Evolutionary conservation across 1,140 invertebrate genomes (phyloP), one percentile per base, ranked within the genome.

Genomic region (Drosophila murphyi): DNA sequence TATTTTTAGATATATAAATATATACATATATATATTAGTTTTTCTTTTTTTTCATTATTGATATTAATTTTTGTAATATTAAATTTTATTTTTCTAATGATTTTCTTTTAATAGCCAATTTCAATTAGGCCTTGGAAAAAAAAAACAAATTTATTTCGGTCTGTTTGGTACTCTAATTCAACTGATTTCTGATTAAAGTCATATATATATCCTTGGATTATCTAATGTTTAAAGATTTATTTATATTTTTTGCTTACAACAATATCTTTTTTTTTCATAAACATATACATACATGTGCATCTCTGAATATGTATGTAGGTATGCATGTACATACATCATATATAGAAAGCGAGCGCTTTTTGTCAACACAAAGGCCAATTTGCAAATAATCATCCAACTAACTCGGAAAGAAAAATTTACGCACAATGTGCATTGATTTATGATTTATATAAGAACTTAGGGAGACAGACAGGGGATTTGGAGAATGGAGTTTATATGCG

Each of bases 291-390:
- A 60, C 35, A 57, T 65, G 59, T 63, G 52, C 51, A 48, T 65
- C 28, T 55, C 29, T 70, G 50, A 20, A 73, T 45, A 59, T 72
- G n/a, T 65, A 50, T 37, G 29, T 57, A 41, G 5, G 20, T 20
- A 63, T 20, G 12, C 65, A 52, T 55, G 67, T 35, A 59, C 43
- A 76, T 56, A 65, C 55, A 60, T 56, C 57, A 69, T 72, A 52
- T 68, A 75, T 73, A 72, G 74, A 72, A 80, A 89, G 82, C 78
- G 80, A 92, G 91, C 91, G 87, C 91, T 92, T 91, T 92, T 91
- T 91, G 85, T 92, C 90, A 92, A 92, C 91, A 92, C 90, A 92
- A 92, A 92, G 91, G 91, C 91, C 91, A 92, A 92, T 91, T 88
- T 92, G 82, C 90, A 92, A 91, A 91, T 91, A 92, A 92, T 92